Conservation (phyloP, 2,113 vertebrate species). For the Thermophis baileyi region DNA sequence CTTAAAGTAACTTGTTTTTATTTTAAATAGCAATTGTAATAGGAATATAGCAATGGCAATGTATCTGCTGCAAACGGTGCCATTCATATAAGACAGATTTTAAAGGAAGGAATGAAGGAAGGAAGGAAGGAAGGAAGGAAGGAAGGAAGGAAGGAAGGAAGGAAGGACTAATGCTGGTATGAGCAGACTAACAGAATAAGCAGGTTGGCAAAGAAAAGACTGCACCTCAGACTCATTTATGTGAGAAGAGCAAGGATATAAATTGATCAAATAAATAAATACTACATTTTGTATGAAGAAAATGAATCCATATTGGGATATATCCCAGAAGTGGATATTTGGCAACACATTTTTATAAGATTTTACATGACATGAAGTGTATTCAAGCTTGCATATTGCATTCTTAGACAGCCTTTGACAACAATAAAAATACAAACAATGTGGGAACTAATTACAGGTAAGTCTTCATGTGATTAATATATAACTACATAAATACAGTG, state of each 20-base stretch:
- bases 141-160: background rate
- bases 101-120: background rate
- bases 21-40: background rate
- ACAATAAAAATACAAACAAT: background rate
- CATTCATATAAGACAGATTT: background rate
- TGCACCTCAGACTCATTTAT: background rate
- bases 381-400: background rate
- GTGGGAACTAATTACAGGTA: background rate
- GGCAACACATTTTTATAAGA: background rate
- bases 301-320: background rate
- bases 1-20: background rate
- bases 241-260: background rate
- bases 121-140: background rate
- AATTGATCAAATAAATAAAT: background rate
- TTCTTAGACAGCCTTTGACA: background rate
- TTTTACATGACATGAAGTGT: background rate
- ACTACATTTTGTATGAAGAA: background rate
- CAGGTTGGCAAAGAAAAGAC: background rate
- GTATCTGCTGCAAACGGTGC: background rate
- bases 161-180: background rate
- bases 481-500: background rate
- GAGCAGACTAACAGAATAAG: background rate
- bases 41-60: background rate
- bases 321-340: background rate
- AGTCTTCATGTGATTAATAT: background rate